A percentile compares a stretch with the other conserved stretches of the same genome.
Conservation (phyloP, 1,140 invertebrate genomes). For the Latrodectus geometricus region DNA sequence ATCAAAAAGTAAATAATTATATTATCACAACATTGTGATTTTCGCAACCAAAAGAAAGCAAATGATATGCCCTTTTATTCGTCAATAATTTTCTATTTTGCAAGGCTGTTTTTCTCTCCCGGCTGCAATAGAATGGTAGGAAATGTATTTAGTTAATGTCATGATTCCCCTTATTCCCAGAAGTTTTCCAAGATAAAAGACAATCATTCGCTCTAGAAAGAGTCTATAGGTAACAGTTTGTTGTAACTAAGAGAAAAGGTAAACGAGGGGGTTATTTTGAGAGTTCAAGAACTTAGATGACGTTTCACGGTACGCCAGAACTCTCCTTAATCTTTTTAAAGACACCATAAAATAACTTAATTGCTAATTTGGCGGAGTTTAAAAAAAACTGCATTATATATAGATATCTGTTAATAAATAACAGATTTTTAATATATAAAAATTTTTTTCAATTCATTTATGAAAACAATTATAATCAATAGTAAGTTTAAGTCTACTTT, state of each 20-base stretch:
- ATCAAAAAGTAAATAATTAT: too few species aligned
- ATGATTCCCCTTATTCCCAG: neutral
- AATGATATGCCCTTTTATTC: too few species aligned
- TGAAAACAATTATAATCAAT: too few species aligned
- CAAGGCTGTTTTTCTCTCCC: too few species aligned
- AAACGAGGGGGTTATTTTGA: slow-evolving; percentile 35
- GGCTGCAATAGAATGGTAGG: neutral
- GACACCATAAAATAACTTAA: neutral
- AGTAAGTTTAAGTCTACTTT: too few species aligned
- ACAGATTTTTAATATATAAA: too few species aligned
- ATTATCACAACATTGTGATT: too few species aligned
- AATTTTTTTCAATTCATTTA: too few species aligned
- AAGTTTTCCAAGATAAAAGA: neutral
- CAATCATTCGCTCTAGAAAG: neutral
- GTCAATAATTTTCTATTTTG: too few species aligned
- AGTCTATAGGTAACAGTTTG: neutral
- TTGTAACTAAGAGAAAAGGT: slow-evolving; percentile 29
- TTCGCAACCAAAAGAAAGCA: too few species aligned
- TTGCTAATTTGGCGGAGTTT: neutral
- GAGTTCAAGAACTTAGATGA: slow-evolving; percentile 30
- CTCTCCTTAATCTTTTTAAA: neutral
- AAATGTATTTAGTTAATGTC: neutral
- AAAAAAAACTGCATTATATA: too few species aligned
- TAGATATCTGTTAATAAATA: too few species aligned
- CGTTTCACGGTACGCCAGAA: neutral